Evolutionary conservation across 1,140 invertebrate species (phyloP), one percentile per base, ranked within the genome.

Genomic region (Charaxes varanes): DNA sequence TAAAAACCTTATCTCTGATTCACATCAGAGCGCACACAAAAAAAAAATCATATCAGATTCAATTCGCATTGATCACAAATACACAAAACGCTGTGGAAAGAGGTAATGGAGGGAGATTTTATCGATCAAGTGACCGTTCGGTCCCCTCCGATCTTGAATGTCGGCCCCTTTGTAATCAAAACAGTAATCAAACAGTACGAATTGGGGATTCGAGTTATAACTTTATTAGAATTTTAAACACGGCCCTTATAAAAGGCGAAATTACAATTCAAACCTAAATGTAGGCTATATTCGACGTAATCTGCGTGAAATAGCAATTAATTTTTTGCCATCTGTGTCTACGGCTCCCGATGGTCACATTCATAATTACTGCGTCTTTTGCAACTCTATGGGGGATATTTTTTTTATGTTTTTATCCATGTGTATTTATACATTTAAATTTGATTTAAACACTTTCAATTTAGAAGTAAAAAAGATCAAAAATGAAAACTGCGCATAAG

Each of bases 161-260:
- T 56, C 38, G 26, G 26, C 53, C 62, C 68, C 55, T 64, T 62
- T 58, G 59, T 73, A 71, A 74, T 74, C 67, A 72, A 65, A 76
- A 70, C 54, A 58, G 70, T 77, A 70, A 79, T 79, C 69, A 79
- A 76, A 70, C 59, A 61, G 41, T 53, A 61, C 53, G 60, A 62
- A 67, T 64, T 65, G 62, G 63, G 57, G 52, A 45, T 42, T 41
- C 30, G 31, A 57, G 50, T 58, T 57, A 62, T 67, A 70, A 73
- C 54, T 74, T 69, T 69, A 71, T 80, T 77, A 64, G 57, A 69
- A 74, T 66, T 70, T 73, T 64, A 70, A n/a, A n/a, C n/a, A n/a
- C n/a, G n/a, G n/a, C n/a, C n/a, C 69, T 67, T 53, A 55, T 43
- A 42, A 26, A 6, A 10, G 10, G 3, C 12, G 11, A 11, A 19